Percentiles rank a stretch among this genome's conserved stretches.
Evolutionary conservation across 1,140 invertebrate genomes (phyloP).

Genomic region (Berghia stephanieae): DNA sequence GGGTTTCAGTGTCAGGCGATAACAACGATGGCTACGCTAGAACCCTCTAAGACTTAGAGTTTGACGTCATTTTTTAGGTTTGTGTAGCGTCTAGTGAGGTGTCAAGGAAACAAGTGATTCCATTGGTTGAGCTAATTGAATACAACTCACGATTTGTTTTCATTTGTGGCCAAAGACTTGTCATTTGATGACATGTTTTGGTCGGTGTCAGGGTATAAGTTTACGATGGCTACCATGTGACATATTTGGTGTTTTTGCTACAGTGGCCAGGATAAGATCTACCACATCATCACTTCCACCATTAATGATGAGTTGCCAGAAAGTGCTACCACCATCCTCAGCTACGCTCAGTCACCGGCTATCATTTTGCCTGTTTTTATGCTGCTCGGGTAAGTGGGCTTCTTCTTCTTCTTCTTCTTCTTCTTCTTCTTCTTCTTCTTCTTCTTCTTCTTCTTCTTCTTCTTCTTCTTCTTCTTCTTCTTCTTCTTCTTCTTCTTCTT

Average conservation of each 20-base stretch:
- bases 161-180: too few species aligned
- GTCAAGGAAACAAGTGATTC: too few species aligned
- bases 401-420: neutral
- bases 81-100: too few species aligned
- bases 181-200: neutral
- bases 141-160: too few species aligned
- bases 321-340: slow-evolving; percentile 69
- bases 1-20: too few species aligned
- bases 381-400: slow-evolving; percentile 75
- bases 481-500: slow-evolving; percentile 20
- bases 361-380: slow-evolving; percentile 93
- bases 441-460: slow-evolving; percentile 6
- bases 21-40: too few species aligned
- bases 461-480: slow-evolving; percentile 22
- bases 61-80: too few species aligned
- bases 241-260: slow-evolving; percentile 15
- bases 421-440: neutral
- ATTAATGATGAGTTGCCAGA: slow-evolving; percentile 78
- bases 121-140: too few species aligned
- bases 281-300: slow-evolving; percentile 84
- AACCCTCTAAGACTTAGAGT: too few species aligned
- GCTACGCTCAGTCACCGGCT: slow-evolving; percentile 91
- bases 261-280: slow-evolving; percentile 83
- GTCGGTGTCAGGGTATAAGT: neutral
- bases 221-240: too few species aligned